Base-by-base conservation (phyloP, 2,888 invertebrate species). In the Aplocera efformata region DNA sequence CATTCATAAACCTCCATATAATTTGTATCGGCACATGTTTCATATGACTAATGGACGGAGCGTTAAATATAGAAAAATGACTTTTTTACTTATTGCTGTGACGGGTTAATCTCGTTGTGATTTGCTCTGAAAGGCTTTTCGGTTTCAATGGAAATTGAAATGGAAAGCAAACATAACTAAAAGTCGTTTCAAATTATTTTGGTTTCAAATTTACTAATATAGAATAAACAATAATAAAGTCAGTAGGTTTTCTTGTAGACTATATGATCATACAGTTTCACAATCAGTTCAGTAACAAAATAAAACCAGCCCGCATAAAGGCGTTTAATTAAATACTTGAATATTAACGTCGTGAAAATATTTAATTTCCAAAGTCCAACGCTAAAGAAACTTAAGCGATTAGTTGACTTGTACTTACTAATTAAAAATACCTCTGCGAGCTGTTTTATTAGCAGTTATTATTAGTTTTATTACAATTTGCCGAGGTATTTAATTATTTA, bases 11-110 rank as follows among this genome's bases (percentile, higher is more conserved):
- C 80, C 81, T 83, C 79, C 84, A 79, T 81, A 83, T 84, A 83
- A 88, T 86, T 85, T 84, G 83, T 88, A 88, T 88, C 82, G 86
- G 85, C 84, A 86, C 81, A 86, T 84, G 85, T 83, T 85, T 85
- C 83, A 84, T 86, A 82, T 75, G 82, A 82, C 80, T 88, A 88
- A 88, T 85, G 86, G 86, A 84, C 71, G 73, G 66, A 60, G 71
- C 68, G 75, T 80, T 80, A 79, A 75, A 81, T 76, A 76, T 71
- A 73, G 71, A 67, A 73, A 68, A 73, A 70, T 68, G 67, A 49
- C 32, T 35, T 42, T 43, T n/a, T 47, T 69, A 70, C 67, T 71
- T 75, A 72, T 71, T 74, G 67, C 75, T 71, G 61, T 72, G 72
- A 69, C 64, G 61, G 56, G 24, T 32, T 28, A 13, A 30, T 30